Base-by-base conservation (phyloP, 2,113 vertebrate genomes). In the Strix aluco region DNA sequence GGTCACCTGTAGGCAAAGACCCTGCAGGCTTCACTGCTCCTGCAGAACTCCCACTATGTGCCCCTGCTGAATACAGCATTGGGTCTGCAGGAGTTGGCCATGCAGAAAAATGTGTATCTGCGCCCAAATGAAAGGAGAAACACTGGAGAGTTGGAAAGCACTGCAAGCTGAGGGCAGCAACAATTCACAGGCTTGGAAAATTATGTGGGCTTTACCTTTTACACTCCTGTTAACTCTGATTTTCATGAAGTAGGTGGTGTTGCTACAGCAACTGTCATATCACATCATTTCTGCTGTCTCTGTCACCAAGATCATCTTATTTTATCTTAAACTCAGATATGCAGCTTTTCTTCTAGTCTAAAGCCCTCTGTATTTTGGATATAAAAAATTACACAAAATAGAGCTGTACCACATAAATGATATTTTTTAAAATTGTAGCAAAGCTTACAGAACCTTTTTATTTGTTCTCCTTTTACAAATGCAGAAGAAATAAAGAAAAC, bases 201-300 rank as follows among this genome's bases (percentile, higher is more conserved):
- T 94, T 90, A 94, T 96, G 91, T 32, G 80, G 89, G 93, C 93
- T 95, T 94, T 94, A 97, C 96, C 96, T 97, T 97, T 93, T 86
- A 92, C 96, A 96, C 96, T 97, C 96, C 96, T 91, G 94, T 97
- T 96, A 97, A 96, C 91, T 94, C 88, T 81, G 94, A 97, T 97
- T 97, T 97, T 98, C 96, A 96, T 81, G 51, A 96, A 96, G 98
- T 98, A 92, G 98, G 98, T 86, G 94, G 98, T 98, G 98, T 98
- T 98, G 97, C 98, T 98, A 98, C 96, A 98, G 98, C 97, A 98
- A 98, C 98, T 98, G 97, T 98, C 96, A 84, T 91, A 97, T 97
- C 97, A 94, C 75, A 97, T 98, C 94, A 97, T 92, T 98, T 97
- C 97, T 91, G 83, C 96, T 70, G 94, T 97, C 96, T 98, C 97